Evolutionary conservation across 2,888 invertebrate genomes (phyloP).

Genomic region (Sisyra nigra): DNA sequence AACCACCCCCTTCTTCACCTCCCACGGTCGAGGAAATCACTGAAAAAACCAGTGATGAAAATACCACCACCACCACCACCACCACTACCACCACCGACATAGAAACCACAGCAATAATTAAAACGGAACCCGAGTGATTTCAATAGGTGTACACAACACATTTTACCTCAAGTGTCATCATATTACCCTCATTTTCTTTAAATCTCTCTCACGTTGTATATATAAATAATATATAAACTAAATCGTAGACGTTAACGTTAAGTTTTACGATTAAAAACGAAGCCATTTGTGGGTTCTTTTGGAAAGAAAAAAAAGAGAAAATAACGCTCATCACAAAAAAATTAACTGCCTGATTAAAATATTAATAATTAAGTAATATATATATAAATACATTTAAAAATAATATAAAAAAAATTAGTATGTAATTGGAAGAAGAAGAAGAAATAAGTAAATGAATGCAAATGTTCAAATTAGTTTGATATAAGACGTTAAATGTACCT

Average conservation of each 20-base stretch:
- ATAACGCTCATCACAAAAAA: slow-evolving; percentile 2
- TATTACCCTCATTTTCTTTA: background rate
- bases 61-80: background rate
- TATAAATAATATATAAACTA: background rate
- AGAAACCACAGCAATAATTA: slow-evolving; percentile 6
- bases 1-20: background rate
- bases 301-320: too few relatives aligned
- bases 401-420: too few relatives aligned
- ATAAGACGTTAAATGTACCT: too few relatives aligned
- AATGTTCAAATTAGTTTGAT: too few relatives aligned
- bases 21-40: too few relatives aligned
- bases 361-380: background rate
- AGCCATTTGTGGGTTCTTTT: background rate
- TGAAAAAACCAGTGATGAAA: background rate
- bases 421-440: too few relatives aligned
- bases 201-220: background rate
- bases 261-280: background rate
- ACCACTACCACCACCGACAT: slow-evolving; percentile 1
- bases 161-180: too few relatives aligned
- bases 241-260: background rate
- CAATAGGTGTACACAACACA: too few relatives aligned
- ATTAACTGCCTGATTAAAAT: slow-evolving; percentile 1
- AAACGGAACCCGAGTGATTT: slow-evolving; percentile 9
- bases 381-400: background rate
- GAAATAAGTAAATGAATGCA: too few relatives aligned